Evolutionary conservation across 2,888 invertebrate species (phyloP).

Genomic region (Frankliniella intonsa): DNA sequence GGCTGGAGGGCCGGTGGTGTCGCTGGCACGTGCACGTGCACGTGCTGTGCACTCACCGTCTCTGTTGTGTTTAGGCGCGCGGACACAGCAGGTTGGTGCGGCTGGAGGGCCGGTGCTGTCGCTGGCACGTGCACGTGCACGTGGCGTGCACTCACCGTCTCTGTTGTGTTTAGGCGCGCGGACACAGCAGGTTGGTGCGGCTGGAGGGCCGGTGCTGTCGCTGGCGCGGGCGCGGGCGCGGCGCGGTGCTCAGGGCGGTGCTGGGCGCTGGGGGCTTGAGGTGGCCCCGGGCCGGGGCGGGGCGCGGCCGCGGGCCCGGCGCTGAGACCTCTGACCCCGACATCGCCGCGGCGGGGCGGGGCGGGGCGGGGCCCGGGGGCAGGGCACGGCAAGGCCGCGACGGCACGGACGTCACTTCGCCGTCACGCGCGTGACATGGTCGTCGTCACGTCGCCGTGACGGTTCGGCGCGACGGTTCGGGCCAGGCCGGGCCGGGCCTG

Average conservation of each 20-base stretch:
- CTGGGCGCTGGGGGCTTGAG: neutral
- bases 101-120: neutral
- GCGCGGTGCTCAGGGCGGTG: neutral
- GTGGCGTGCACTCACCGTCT: neutral
- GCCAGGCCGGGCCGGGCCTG: neutral
- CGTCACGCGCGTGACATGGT: neutral
- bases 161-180: neutral
- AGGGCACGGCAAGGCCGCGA: too few species aligned
- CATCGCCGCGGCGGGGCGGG: neutral
- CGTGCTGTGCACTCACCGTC: constrained; percentile 9
- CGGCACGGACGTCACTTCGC: too few species aligned
- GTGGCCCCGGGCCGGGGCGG: neutral
- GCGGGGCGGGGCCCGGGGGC: neutral
- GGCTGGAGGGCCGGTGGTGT: neutral
- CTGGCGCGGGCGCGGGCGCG: neutral
- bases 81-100: neutral
- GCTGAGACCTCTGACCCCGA: neutral
- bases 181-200: neutral
- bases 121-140: neutral
- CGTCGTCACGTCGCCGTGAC: neutral
- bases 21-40: neutral
- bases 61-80: neutral
- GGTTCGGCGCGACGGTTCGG: neutral
- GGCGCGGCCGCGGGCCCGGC: neutral
- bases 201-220: neutral